A percentile compares a stretch with the other conserved stretches of the same genome.
These are phyloP conservation scores for Hypanus sabinus DNA, from an alignment of 2,113 vertebrate genomes.

Conservation along the genomic window DNA sequence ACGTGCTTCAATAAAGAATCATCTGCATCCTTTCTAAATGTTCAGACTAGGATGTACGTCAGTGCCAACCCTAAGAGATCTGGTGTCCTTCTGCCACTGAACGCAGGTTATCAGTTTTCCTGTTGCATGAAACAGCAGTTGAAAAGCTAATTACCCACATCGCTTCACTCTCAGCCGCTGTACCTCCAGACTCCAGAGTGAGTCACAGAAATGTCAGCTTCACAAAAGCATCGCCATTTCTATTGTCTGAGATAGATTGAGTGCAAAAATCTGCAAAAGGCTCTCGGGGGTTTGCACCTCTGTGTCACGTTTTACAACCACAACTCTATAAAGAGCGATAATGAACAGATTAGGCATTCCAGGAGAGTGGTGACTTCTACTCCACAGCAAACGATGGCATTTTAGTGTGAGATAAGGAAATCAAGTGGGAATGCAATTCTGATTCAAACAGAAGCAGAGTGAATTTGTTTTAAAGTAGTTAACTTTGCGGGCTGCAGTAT, in stretches of 20 bases:
- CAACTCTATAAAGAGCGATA: not conserved
- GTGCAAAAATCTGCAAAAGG: not conserved
- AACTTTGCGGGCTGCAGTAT: not conserved
- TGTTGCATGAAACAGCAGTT: not conserved
- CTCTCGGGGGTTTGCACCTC: not conserved
- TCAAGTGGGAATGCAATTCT: not conserved
- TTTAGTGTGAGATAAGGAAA: conserved; percentile 17
- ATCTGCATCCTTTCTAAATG: not conserved
- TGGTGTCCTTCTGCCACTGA: not conserved
- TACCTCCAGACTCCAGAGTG: not conserved
- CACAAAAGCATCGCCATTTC: not conserved
- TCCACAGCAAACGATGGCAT: not conserved
- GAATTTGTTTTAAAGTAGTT: not conserved
- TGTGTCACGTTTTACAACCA: not conserved
- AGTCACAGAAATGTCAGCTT: conserved; percentile 24
- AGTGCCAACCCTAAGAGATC: not conserved
- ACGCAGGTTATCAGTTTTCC: not conserved
- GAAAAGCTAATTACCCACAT: not conserved
- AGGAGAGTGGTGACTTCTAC: not conserved
- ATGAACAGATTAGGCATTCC: not conserved
- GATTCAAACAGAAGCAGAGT: not conserved
- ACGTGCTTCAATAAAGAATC: not conserved
- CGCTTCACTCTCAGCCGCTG: not conserved
- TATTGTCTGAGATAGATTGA: conserved; percentile 22
- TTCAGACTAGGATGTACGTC: not conserved